Evolutionary conservation across 2,113 vertebrate species (phyloP).

Genomic region (Verasper variegatus): DNA sequence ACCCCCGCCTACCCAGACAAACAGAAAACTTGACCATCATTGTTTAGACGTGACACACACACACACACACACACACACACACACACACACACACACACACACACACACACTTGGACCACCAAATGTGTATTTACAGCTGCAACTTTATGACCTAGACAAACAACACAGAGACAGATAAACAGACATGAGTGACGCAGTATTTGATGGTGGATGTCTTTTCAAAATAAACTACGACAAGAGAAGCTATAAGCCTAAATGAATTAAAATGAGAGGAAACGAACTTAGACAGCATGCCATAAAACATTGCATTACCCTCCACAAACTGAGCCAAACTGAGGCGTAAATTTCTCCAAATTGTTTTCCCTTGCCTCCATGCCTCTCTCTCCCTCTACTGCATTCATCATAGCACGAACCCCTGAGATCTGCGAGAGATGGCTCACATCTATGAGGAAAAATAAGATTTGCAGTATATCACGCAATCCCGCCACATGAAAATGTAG

Average conservation of each 20-base stretch:
- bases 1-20: constrained; percentile 45
- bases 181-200: constrained; percentile 24
- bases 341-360: constrained; percentile 71
- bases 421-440: constrained; percentile 47
- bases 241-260: constrained; percentile 49
- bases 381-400: constrained; percentile 30
- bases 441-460: constrained; percentile 29
- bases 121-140: constrained; percentile 58
- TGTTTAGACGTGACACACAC: constrained; percentile 28
- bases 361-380: constrained; percentile 42
- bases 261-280: constrained; percentile 63
- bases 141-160: constrained; percentile 56
- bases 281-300: constrained; percentile 71
- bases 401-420: constrained; percentile 44
- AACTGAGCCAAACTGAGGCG: constrained; percentile 62
- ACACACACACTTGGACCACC: constrained; percentile 32
- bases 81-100: background rate
- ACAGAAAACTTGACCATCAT: constrained; percentile 53
- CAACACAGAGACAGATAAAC: constrained; percentile 30
- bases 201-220: constrained; percentile 46
- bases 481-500: constrained; percentile 29
- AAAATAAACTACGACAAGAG: constrained; percentile 41
- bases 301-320: constrained; percentile 52
- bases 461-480: constrained; percentile 28
- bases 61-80: constrained; percentile 17